Base-by-base conservation (phyloP, 1,140 invertebrate species). In the Eumaeus atala region DNA sequence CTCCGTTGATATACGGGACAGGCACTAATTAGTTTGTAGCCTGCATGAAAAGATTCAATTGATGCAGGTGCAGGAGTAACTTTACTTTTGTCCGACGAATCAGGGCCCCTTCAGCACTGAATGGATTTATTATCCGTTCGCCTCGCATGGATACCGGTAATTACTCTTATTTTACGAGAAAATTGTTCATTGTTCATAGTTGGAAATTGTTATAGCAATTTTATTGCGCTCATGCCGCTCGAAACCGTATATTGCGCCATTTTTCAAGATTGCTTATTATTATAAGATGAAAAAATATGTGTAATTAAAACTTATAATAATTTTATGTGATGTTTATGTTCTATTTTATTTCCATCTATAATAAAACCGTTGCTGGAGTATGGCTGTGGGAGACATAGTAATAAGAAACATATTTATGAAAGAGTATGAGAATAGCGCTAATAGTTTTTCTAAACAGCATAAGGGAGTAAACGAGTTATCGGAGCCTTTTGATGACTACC, bases 71-170 rank as follows among this genome's bases (percentile, higher is more conserved):
- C 21, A 28, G 21, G 21, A 28, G 21, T 28, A 28, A 28, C 21
- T 28, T 28, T 28, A 28, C 59, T 61, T 58, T 62, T 62, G 63
- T 62, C 49, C 51, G 66, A 58, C 58, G 62, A 76, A 74, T 69
- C 61, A 70, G 56, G 52, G 52, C 59, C 53, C 58, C 59, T 68
- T 71, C 59, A 62, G 49, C 18, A 52, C 54, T 74, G 68, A 74
- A 74, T 74, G 68, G 73, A 74, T 77, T 77, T 74, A 77, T 77
- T 73, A 71, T 66, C 60, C 57, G 63, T 65, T 62, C 58, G 68
- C 67, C 71, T 65, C 66, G 70, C 61, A 63, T 70, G 67, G 70
- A 68, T 63, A 57, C 55, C 67, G 56, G 59, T 74, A 70, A 76
- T 76, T 72, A 72, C 66, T 74, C 62, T 67, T 70, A 70, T 68